Conservation (phyloP, 2,797 vertebrate species). For the Rhabdomys pumilio region DNA sequence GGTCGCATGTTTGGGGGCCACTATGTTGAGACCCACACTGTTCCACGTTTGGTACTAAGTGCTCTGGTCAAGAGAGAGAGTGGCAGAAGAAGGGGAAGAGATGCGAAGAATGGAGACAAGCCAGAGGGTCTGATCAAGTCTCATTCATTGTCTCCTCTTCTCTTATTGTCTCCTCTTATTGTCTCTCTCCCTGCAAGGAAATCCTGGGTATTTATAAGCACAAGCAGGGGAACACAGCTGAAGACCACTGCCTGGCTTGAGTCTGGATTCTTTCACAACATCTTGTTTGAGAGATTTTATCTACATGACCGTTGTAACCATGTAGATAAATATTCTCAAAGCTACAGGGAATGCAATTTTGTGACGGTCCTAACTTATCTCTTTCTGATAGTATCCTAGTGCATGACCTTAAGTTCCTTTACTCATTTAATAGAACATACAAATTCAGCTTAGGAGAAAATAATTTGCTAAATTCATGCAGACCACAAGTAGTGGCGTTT, state of each 20-base stretch:
- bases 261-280: background rate
- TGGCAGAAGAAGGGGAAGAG: too few relatives aligned
- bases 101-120: too few relatives aligned
- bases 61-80: too few relatives aligned
- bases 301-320: background rate
- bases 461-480: conserved; percentile 19
- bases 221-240: too few relatives aligned
- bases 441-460: background rate
- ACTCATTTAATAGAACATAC: background rate
- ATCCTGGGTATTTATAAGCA: too few relatives aligned
- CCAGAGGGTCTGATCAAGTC: too few relatives aligned
- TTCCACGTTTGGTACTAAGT: too few relatives aligned
- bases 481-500: background rate
- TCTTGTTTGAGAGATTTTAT: conserved; percentile 37
- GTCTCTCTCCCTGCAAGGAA: too few relatives aligned
- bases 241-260: background rate
- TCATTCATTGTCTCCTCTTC: too few relatives aligned
- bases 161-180: too few relatives aligned
- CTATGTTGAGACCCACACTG: too few relatives aligned
- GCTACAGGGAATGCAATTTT: background rate
- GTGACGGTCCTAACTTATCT: background rate
- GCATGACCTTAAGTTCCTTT: background rate
- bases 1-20: too few relatives aligned
- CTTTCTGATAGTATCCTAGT: background rate
- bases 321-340: background rate